Percentiles rank a stretch among this genome's conserved stretches.
Conservation (phyloP, 1,140 invertebrate genomes). For the Drosophila mauritiana region DNA sequence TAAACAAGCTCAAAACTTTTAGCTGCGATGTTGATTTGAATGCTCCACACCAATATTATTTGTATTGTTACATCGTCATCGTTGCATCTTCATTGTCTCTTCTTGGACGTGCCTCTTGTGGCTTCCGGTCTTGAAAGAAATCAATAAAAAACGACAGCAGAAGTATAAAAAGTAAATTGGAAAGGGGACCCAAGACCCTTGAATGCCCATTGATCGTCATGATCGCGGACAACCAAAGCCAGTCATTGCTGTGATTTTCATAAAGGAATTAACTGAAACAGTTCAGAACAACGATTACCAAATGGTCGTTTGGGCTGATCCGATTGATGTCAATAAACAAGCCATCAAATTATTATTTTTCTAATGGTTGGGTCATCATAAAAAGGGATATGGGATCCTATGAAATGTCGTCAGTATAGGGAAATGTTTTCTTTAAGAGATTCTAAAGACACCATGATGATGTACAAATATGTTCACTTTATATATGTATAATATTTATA, state of each 20-base stretch:
- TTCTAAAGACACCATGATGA: no score
- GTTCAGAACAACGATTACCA: constrained; percentile 5
- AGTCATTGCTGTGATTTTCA: constrained; percentile 43
- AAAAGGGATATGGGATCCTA: no score
- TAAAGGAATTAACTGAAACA: constrained; percentile 16
- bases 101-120: constrained; percentile 58
- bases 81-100: constrained; percentile 56
- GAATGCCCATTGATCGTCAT: constrained; percentile 66
- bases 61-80: constrained; percentile 34
- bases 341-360: background rate
- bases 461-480: background rate
- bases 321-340: background rate
- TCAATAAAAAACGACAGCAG: constrained; percentile 53
- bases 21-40: constrained; percentile 49
- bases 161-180: constrained; percentile 4
- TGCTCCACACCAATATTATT: constrained; percentile 32
- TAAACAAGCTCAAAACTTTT: constrained; percentile 36
- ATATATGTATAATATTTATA: background rate
- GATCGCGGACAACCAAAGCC: constrained; percentile 14
- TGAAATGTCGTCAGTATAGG: no score
- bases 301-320: background rate
- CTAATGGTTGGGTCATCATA: background rate
- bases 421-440: no score
- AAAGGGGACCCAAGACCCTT: constrained; percentile 33
- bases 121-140: constrained; percentile 77